A percentile compares a stretch with the other conserved stretches of the same genome.
These are phyloP conservation scores for Lanistes nyassanus DNA, from an alignment of 1,140 invertebrate species.

Conservation along the genomic window DNA sequence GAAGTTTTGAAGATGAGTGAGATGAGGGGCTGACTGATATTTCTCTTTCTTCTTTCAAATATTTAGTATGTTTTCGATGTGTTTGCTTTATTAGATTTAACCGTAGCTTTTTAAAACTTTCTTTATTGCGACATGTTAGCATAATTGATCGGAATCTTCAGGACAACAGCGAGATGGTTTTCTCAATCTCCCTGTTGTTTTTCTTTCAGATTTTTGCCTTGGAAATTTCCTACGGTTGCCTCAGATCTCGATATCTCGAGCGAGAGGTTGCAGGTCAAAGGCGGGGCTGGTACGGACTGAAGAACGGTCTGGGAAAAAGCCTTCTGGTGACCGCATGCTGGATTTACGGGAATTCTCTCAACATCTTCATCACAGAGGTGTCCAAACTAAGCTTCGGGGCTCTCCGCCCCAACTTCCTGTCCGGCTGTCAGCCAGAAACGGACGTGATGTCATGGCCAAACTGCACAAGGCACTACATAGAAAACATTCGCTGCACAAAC, in stretches of 20 bases:
- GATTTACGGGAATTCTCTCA: not conserved
- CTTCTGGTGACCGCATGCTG: not conserved
- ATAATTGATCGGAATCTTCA: too few relatives aligned
- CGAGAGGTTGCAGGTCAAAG: too few relatives aligned
- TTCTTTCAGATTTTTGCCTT: not conserved
- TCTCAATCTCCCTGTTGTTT: too few relatives aligned
- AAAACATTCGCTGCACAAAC: conserved; percentile 5
- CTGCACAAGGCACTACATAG: conserved; percentile 6
- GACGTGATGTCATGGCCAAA: conserved; percentile 14
- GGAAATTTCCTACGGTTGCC: not conserved
- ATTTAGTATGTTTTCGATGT: too few relatives aligned
- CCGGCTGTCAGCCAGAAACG: conserved; percentile 14
- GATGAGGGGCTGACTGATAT: too few relatives aligned
- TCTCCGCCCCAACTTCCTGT: conserved; percentile 5
- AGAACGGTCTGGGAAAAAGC: not conserved
- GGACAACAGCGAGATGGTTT: too few relatives aligned
- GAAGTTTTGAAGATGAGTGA: too few relatives aligned
- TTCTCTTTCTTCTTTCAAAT: too few relatives aligned
- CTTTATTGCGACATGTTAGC: too few relatives aligned
- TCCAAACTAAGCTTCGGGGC: conserved; percentile 17
- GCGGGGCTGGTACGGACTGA: not conserved
- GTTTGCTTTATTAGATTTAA: too few relatives aligned
- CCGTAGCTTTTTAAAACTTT: too few relatives aligned
- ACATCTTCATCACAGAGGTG: conserved; percentile 5
- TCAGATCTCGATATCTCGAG: not conserved